phyloP scores from a whole-genome alignment of 2,888 invertebrate species.

The Acanthoscelides obtectus region DNA sequence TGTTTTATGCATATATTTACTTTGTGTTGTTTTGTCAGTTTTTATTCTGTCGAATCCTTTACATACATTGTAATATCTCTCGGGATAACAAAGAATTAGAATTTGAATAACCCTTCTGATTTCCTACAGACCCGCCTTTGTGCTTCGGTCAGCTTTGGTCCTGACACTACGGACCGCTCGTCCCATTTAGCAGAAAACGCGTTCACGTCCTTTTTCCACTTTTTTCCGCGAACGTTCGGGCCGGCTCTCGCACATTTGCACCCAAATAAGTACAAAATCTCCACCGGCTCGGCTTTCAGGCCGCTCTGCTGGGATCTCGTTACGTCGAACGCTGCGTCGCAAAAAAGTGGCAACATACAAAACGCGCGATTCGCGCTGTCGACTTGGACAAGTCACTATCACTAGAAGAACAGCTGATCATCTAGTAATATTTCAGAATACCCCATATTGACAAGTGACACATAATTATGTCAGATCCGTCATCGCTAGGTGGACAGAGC shows the following conservation, averaged over 20 bases:
- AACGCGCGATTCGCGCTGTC: background rate
- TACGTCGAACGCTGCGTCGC: background rate
- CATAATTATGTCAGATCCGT: too few relatives aligned
- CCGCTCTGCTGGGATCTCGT: background rate
- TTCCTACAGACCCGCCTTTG: background rate
- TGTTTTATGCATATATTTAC: too few relatives aligned
- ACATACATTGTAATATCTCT: too few relatives aligned
- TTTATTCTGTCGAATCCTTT: too few relatives aligned
- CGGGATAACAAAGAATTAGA: too few relatives aligned
- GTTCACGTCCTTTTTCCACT: background rate
- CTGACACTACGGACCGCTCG: background rate
- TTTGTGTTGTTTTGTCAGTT: too few relatives aligned
- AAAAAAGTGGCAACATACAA: background rate
- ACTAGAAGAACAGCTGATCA: too few relatives aligned
- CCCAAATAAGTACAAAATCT: background rate
- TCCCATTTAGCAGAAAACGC: background rate
- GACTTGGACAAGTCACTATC: too few relatives aligned
- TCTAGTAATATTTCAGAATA: too few relatives aligned
- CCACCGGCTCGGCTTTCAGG: background rate
- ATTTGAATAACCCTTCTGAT: background rate
- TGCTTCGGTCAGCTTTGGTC: background rate
- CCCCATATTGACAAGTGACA: too few relatives aligned
- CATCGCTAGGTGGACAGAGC: too few relatives aligned
- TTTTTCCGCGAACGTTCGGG: background rate
- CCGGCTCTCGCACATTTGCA: background rate